Evolutionary conservation across 2,888 invertebrate genomes (phyloP).

Genomic region (Hofmannophila pseudospretella): DNA sequence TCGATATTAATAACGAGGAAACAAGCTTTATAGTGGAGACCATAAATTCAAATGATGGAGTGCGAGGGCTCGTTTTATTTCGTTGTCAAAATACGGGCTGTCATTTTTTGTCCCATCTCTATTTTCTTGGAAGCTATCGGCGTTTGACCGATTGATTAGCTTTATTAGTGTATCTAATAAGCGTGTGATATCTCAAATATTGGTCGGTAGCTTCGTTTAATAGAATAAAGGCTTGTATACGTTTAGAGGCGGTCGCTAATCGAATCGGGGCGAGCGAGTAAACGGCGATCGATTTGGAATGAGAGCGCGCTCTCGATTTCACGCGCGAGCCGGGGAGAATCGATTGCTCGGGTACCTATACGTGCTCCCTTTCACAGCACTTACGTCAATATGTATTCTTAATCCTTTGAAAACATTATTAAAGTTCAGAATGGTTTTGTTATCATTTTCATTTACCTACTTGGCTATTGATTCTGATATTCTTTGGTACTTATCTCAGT

Average conservation of each 20-base stretch:
- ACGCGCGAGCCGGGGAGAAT: slow-evolving; percentile 64
- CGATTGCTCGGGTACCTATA: slow-evolving; percentile 41
- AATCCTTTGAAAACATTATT: slow-evolving; percentile 14
- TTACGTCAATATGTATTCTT: slow-evolving; percentile 24
- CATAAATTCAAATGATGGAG: slow-evolving; percentile 62
- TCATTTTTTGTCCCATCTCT: slow-evolving; percentile 30
- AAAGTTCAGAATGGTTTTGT: no score
- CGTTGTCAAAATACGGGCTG: slow-evolving; percentile 56
- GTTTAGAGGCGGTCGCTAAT: slow-evolving; percentile 43
- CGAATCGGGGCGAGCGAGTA: slow-evolving; percentile 48
- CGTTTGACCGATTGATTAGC: slow-evolving; percentile 20
- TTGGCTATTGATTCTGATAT: no score
- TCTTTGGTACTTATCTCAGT: no score
- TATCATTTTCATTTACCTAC: no score
- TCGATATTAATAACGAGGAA: slow-evolving; percentile 72
- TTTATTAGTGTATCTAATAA: slow-evolving; percentile 32
- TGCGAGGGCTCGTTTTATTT: slow-evolving; percentile 43
- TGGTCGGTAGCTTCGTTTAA: slow-evolving; percentile 25
- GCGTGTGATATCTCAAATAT: slow-evolving; percentile 27
- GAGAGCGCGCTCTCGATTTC: slow-evolving; percentile 63
- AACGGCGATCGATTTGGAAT: slow-evolving; percentile 54
- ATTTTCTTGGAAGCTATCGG: slow-evolving; percentile 16
- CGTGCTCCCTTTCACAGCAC: slow-evolving; percentile 45
- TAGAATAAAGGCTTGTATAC: slow-evolving; percentile 29
- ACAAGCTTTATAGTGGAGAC: slow-evolving; percentile 45